Percentiles rank a stretch among this genome's conserved stretches.
Conservation (phyloP, 2,797 vertebrate species). For the Chromis chromis region DNA sequence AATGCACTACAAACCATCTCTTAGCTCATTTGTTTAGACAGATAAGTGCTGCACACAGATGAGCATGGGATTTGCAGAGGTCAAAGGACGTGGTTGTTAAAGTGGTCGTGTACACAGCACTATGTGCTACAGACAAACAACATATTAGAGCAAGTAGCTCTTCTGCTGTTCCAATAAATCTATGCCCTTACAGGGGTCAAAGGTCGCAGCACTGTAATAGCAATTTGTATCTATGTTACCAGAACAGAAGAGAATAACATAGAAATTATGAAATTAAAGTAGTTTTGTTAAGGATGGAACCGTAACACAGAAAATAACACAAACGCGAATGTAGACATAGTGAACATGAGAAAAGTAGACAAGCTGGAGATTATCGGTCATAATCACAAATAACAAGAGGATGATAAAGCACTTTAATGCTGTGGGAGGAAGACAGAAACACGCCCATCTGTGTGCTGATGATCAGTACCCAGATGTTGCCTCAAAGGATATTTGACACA, state of each 20-base stretch:
- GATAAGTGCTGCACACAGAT: constrained; percentile 15
- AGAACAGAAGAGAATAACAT: not conserved
- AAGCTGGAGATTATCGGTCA: constrained; percentile 24
- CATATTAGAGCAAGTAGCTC: not conserved
- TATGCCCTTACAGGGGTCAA: constrained; percentile 5
- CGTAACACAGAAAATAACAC: not conserved
- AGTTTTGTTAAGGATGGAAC: not conserved
- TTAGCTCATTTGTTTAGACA: constrained; percentile 6
- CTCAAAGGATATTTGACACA: constrained; percentile 30
- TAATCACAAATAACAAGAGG: constrained; percentile 40
- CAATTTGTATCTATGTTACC: not conserved
- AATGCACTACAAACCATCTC: not conserved
- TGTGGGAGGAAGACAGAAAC: constrained; percentile 30
- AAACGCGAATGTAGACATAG: not conserved
- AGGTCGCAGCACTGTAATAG: constrained; percentile 7
- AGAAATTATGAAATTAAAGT: not conserved
- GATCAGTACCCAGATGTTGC: constrained; percentile 42
- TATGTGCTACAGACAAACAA: constrained; percentile 12
- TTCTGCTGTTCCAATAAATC: constrained; percentile 3
- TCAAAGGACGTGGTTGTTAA: constrained; percentile 12
- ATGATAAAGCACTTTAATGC: constrained; percentile 32
- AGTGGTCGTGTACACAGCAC: not conserved
- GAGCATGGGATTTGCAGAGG: constrained; percentile 15
- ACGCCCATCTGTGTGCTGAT: constrained; percentile 38
- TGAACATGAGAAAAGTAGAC: constrained; percentile 12